Percentiles rank a stretch among this genome's conserved stretches.
Evolutionary conservation across 2,888 invertebrate species (phyloP).

Genomic region (Troilus luridus): DNA sequence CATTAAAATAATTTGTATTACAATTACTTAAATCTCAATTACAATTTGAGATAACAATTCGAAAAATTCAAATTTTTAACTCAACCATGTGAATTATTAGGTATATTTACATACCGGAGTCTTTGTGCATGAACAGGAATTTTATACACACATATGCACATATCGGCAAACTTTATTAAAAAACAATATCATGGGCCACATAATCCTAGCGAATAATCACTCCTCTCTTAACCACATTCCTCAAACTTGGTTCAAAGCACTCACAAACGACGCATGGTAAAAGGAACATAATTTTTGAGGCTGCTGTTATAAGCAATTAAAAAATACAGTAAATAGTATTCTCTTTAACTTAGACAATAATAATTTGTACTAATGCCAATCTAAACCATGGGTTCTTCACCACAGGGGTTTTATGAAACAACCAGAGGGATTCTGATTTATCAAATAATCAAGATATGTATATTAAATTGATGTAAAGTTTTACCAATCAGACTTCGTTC

Average conservation of each 20-base stretch:
- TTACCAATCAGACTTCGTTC: neutral
- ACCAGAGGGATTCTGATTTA: neutral
- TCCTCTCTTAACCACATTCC: neutral
- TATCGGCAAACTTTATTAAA: conserved; percentile 12
- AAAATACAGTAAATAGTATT: neutral
- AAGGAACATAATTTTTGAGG: conserved; percentile 25
- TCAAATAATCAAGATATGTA: neutral
- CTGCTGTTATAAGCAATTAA: neutral
- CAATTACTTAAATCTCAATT: conserved; percentile 47
- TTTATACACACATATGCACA: conserved; percentile 15
- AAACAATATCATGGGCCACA: conserved; percentile 32
- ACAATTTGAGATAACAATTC: conserved; percentile 34
- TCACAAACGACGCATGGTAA: conserved; percentile 14
- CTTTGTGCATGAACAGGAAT: neutral
- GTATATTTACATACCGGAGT: neutral
- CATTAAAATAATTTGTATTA: conserved; percentile 62
- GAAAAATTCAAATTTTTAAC: conserved; percentile 39
- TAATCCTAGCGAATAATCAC: neutral
- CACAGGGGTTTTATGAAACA: neutral
- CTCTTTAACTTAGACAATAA: neutral
- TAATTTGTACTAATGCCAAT: neutral
- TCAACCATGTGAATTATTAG: neutral
- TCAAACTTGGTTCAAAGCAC: neutral
- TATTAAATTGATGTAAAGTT: neutral
- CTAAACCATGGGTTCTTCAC: neutral